Evolutionary conservation across 2,888 invertebrate genomes (phyloP).

Genomic region (Drosophila bunnanda): DNA sequence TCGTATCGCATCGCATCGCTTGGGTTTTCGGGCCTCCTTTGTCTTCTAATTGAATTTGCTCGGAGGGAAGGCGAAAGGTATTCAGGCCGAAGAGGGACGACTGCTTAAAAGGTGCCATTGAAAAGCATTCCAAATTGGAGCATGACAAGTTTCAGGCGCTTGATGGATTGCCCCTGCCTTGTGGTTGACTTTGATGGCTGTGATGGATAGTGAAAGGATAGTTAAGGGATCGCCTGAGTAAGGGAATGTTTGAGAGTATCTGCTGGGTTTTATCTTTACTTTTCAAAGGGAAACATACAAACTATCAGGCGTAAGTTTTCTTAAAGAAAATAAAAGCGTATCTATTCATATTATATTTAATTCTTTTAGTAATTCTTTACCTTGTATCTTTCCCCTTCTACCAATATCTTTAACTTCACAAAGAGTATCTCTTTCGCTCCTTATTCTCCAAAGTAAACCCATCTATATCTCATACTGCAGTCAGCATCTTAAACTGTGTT

Average conservation of each 20-base stretch:
- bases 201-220: conserved; percentile 50
- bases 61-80: conserved; percentile 29
- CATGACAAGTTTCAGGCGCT: conserved; percentile 58
- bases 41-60: conserved; percentile 70
- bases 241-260: conserved; percentile 13
- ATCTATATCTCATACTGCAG: neutral
- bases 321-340: neutral
- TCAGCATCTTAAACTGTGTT: conserved; percentile 25
- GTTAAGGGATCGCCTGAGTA: conserved; percentile 40
- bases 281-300: neutral
- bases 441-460: neutral
- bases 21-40: conserved; percentile 44
- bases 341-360: neutral
- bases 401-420: neutral
- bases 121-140: conserved; percentile 74
- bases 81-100: conserved; percentile 12
- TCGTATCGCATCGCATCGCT: conserved; percentile 25
- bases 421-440: neutral
- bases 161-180: conserved; percentile 68
- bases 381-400: neutral
- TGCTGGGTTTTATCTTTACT: neutral
- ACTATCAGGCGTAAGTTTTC: neutral
- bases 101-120: conserved; percentile 61
- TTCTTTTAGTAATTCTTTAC: neutral
- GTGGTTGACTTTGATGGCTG: conserved; percentile 43